Conservation (phyloP, 2,888 invertebrate genomes). For the Geophilus truncorum region DNA sequence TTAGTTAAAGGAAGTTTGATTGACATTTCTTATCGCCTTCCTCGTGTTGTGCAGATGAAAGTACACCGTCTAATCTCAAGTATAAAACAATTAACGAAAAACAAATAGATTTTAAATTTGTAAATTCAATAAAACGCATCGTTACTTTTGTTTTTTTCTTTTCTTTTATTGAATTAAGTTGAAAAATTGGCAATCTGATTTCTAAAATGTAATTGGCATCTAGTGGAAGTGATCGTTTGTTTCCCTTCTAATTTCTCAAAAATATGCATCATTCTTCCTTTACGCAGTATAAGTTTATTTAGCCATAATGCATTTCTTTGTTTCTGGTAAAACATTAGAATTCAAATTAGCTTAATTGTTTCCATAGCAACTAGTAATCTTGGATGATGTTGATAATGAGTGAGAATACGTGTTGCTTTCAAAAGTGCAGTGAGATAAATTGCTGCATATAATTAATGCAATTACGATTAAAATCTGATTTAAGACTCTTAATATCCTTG, state of each 20-base stretch:
- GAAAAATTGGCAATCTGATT: not conserved
- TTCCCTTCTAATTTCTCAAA: not conserved
- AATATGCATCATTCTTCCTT: not conserved
- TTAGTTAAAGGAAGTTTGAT: no score
- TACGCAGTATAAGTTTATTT: no score
- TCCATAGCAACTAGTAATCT: not conserved
- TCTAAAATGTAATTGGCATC: not conserved
- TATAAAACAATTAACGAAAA: not conserved
- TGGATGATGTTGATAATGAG: not conserved
- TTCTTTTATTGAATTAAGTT: not conserved
- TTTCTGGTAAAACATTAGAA: not conserved
- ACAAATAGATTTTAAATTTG: not conserved
- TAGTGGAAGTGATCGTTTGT: not conserved
- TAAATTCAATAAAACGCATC: not conserved
- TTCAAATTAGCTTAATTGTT: not conserved
- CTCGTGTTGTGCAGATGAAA: not conserved
- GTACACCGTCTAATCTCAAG: not conserved
- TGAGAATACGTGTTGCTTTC: not conserved
- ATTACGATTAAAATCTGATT: not conserved
- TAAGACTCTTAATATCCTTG: not conserved
- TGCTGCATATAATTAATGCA: not conserved
- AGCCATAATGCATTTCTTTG: not conserved
- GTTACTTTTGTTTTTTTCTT: not conserved
- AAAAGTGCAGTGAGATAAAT: not conserved
- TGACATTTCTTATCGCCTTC: not conserved